Evolutionary conservation across 2,888 invertebrate genomes (phyloP).

Genomic region (Dilophus febrilis): DNA sequence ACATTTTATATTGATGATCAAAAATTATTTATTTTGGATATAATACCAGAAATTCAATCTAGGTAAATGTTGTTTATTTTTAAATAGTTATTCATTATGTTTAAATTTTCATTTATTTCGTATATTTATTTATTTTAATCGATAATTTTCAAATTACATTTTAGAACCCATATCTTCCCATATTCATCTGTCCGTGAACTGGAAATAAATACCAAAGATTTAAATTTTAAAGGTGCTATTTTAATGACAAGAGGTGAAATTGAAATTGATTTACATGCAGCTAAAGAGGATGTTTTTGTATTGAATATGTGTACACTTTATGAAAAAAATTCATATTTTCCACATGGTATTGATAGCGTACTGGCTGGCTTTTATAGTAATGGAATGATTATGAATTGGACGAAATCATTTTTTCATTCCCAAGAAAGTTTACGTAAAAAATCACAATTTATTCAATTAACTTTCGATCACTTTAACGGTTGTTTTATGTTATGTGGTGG

Average conservation of each 20-base stretch:
- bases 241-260: neutral
- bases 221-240: neutral
- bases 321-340: neutral
- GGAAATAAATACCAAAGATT: neutral
- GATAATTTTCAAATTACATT: too few species aligned
- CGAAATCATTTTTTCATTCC: too few species aligned
- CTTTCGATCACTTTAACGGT: too few species aligned
- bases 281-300: neutral
- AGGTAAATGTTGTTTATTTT: neutral
- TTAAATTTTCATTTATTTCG: too few species aligned
- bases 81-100: too few species aligned
- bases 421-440: too few species aligned
- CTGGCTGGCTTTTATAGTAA: neutral
- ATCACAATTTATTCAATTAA: too few species aligned
- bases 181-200: neutral
- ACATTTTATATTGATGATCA: neutral
- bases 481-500: too few species aligned
- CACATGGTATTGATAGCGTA: neutral
- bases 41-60: neutral
- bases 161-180: too few species aligned
- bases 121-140: too few species aligned
- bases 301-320: neutral
- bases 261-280: neutral
- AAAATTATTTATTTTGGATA: neutral
- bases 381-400: too few species aligned